Evolutionary conservation across 1,140 invertebrate genomes (phyloP), one percentile per base, ranked within the genome.

Genomic region (Leptinotarsa lineolata): DNA sequence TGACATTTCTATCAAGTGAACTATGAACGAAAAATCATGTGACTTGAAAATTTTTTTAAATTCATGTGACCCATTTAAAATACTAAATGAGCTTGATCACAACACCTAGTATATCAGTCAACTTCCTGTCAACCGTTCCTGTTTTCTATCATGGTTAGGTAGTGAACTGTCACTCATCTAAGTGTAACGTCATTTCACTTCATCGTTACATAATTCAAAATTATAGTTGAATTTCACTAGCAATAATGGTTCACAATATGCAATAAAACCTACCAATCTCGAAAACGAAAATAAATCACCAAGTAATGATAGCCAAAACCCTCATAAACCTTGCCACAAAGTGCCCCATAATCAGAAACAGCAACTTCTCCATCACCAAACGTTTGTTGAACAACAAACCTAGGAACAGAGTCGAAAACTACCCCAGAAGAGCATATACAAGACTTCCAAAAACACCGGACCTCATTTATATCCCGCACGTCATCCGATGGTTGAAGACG

Each of bases 401-500:
- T 13, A 39, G 22, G 18, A 66, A 44, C 4, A 66, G n/a, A 13
- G 15, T 44, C 22, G 11, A 66, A 13, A 30, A 24, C n/a, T 12
- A 15, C 16, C 24, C 68, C 8, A 69, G 39, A 59, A 69, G 68
- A 59, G 8, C n/a, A n/a, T 70, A 74, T 18, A 73, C 67, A 46
- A 68, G 61, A 39, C 24, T 76, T 3, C 79, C 76, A 4, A 83
- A 80, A 78, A 80, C 81, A 22, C 83, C 83, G 2, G 83, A 84
- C 46, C 71, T 84, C 22, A 78, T 84, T 16, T 84, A 83, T 73
- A 77, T 83, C 12, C 83, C 83, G 6, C 79, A 81, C 39, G 61
- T 84, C 2, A 70, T 82, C 2, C 78, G 82, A 70, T 84, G 83
- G 83, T 20, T 84, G 30, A 81, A 80, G 61, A 81, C 78, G 13